Evolutionary conservation across 2,797 vertebrate species (phyloP).

Genomic region (Ispidina picta): DNA sequence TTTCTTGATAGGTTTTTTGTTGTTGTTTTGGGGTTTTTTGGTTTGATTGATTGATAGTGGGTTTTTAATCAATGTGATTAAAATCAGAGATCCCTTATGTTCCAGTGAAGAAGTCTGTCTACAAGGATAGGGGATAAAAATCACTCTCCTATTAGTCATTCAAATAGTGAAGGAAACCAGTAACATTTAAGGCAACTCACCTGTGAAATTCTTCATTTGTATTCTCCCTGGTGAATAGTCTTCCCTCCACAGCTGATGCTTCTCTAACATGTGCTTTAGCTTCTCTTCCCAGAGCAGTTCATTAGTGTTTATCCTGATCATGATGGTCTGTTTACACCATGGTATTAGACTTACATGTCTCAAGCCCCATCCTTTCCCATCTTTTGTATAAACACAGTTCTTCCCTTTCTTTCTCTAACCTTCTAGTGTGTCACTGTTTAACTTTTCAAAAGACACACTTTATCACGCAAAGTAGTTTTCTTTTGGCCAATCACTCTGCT

Average conservation of each 20-base stretch:
- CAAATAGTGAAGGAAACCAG: not conserved
- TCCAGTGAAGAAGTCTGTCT: not conserved
- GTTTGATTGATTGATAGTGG: too few species aligned
- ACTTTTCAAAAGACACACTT: not conserved
- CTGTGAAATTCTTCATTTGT: not conserved
- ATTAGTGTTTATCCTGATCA: not conserved
- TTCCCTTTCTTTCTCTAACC: not conserved
- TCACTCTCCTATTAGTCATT: not conserved
- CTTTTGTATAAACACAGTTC: not conserved
- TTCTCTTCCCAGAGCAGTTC: not conserved
- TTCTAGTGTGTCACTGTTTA: not conserved
- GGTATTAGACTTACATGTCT: not conserved
- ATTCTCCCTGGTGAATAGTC: not conserved
- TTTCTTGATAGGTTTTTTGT: not conserved
- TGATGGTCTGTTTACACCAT: not conserved
- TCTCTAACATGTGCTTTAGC: not conserved
- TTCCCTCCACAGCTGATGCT: not conserved
- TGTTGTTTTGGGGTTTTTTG: too few species aligned
- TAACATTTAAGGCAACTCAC: not conserved
- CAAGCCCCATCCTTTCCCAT: not conserved
- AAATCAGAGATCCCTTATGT: not conserved
- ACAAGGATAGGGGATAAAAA: not conserved
- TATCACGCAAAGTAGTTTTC: not conserved
- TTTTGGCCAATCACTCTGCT: not conserved
- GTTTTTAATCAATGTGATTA: not conserved